These are phyloP conservation scores for Macropis europaea DNA, from an alignment of 2,888 invertebrate species.

Conservation along the genomic window DNA sequence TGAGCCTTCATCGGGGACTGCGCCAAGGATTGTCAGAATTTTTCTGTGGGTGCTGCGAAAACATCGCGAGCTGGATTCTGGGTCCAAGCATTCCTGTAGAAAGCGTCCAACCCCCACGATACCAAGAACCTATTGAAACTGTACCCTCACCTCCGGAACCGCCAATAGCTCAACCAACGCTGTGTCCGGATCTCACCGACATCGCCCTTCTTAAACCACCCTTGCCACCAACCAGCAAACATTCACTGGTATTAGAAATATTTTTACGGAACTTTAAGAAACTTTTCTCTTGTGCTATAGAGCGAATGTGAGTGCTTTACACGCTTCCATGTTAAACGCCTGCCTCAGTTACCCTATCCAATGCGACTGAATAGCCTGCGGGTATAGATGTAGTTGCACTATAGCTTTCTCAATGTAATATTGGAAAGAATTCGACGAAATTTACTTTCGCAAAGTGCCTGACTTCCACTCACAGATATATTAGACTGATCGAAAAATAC, in stretches of 20 bases:
- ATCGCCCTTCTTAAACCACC: slow-evolving; percentile 76
- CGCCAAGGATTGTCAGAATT: slow-evolving; percentile 87
- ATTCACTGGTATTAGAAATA: slow-evolving; percentile 60
- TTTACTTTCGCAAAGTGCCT: no score
- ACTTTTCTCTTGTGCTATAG: not conserved
- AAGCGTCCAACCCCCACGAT: slow-evolving; percentile 70
- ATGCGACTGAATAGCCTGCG: not conserved
- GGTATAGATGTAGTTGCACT: no score
- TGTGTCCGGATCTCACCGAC: slow-evolving; percentile 70
- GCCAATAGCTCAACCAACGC: slow-evolving; percentile 53
- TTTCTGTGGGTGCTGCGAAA: slow-evolving; percentile 88
- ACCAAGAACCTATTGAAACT: slow-evolving; percentile 68
- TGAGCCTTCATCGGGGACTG: slow-evolving; percentile 88
- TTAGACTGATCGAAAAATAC: no score
- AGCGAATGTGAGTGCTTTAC: not conserved
- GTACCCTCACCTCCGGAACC: slow-evolving; percentile 70
- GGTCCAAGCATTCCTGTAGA: slow-evolving; percentile 70
- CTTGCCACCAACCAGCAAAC: slow-evolving; percentile 74
- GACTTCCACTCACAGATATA: no score
- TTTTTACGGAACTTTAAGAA: not conserved
- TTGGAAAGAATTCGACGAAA: no score
- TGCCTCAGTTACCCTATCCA: not conserved
- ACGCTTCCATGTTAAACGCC: not conserved
- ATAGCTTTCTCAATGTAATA: no score
- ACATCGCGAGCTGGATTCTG: slow-evolving; percentile 83